These are phyloP conservation scores for Xerus rutilus DNA, from an alignment of 2,797 vertebrate species.

Conservation along the genomic window DNA sequence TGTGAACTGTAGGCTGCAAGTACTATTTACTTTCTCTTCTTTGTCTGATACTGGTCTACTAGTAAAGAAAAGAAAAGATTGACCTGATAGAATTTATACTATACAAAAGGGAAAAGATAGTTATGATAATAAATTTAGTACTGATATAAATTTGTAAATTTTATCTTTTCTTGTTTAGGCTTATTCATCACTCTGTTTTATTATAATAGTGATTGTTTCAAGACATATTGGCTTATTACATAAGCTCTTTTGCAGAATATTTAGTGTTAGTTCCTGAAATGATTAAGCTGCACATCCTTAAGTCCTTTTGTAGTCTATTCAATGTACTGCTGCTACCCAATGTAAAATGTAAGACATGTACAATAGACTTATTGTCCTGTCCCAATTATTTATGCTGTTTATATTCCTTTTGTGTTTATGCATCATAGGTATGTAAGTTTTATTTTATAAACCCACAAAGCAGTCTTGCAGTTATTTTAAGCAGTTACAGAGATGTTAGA, in stretches of 20 bases:
- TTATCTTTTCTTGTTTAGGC: background rate
- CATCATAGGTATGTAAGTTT: background rate
- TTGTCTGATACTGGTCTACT: background rate
- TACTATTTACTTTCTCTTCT: background rate
- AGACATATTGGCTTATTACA: background rate
- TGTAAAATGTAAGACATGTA: background rate
- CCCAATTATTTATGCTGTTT: background rate
- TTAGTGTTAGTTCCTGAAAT: background rate
- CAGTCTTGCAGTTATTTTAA: background rate
- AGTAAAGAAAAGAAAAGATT: background rate
- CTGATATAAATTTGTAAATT: background rate
- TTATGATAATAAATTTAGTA: background rate
- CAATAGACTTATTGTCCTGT: background rate
- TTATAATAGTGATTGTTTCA: background rate
- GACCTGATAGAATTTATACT: background rate
- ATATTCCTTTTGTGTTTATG: background rate
- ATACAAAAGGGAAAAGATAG: background rate
- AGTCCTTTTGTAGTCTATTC: background rate
- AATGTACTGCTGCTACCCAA: background rate
- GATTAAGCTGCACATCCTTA: background rate
- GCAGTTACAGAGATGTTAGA: background rate
- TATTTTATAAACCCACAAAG: background rate
- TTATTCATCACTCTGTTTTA: background rate
- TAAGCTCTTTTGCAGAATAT: background rate
- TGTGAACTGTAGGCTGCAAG: background rate